Evolutionary conservation across 53 echinoderm and acorn worm species (phyloP).

Genomic region (Stichopus horrens): DNA sequence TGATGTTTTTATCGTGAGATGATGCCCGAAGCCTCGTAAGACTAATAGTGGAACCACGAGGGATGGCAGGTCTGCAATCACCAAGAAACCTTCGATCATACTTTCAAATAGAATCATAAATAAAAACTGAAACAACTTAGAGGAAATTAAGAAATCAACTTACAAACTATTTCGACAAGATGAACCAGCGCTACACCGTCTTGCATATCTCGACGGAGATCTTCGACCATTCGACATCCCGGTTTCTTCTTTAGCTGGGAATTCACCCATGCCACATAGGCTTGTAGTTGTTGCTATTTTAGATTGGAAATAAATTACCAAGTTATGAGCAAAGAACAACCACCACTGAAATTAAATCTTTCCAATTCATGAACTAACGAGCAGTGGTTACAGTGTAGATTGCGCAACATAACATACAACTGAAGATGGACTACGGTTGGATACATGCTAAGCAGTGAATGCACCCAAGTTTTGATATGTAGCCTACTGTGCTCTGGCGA

Average conservation of each 20-base stretch:
- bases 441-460: too few relatives aligned
- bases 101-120: background rate
- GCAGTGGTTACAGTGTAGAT: too few relatives aligned
- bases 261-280: constrained; percentile 99
- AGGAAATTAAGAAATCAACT: constrained; percentile 38
- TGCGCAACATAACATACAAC: too few relatives aligned
- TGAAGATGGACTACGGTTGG: too few relatives aligned
- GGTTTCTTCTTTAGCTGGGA: constrained; percentile 95
- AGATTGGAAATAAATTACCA: background rate
- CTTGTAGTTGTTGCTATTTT: constrained; percentile 95
- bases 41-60: too few relatives aligned
- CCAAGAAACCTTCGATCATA: background rate
- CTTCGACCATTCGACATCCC: constrained; percentile 93
- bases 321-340: background rate
- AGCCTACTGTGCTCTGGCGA: too few relatives aligned
- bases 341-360: too few relatives aligned
- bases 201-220: constrained; percentile 92
- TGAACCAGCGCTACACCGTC: constrained; percentile 94
- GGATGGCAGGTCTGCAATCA: too few relatives aligned
- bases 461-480: too few relatives aligned
- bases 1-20: too few relatives aligned
- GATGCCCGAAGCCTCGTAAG: too few relatives aligned
- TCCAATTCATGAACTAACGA: too few relatives aligned
- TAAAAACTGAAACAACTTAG: background rate
- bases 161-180: constrained; percentile 99